Conservation (phyloP, 2,797 vertebrate species). For the Sebastes steindachneri region DNA sequence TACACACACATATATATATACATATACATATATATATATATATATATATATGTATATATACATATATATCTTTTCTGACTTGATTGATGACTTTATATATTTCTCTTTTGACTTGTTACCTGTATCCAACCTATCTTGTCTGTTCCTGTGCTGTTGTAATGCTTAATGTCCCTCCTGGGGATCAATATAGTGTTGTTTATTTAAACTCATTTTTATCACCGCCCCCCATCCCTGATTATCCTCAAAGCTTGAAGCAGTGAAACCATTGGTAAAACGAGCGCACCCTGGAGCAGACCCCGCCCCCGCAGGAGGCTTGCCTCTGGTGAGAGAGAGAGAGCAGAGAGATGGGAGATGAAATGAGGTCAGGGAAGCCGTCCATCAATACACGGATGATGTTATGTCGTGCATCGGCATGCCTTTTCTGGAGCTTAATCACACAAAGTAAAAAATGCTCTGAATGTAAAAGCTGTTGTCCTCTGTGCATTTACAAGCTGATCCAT, state of each 20-base stretch:
- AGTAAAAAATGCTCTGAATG: not conserved
- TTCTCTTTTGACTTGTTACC: too few species aligned
- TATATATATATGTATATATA: too few species aligned
- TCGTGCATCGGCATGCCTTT: not conserved
- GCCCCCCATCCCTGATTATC: not conserved
- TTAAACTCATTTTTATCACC: not conserved
- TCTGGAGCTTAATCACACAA: not conserved
- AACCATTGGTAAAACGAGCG: conserved; percentile 32
- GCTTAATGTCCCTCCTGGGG: not conserved
- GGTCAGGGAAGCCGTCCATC: conserved; percentile 40
- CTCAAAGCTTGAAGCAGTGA: not conserved
- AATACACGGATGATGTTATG: not conserved
- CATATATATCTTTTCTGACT: not conserved
- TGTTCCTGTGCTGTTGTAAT: not conserved
- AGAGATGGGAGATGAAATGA: conserved; percentile 52
- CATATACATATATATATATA: rapidly evolving
- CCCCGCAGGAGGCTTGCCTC: conserved; percentile 29
- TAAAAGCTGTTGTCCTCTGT: not conserved
- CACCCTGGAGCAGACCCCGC: conserved; percentile 41
- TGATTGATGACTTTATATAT: not conserved
- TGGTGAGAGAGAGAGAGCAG: conserved; percentile 9
- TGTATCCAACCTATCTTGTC: not conserved
- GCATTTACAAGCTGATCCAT: not conserved
- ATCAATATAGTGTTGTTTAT: not conserved
- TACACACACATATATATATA: rapidly evolving